phyloP scores from a whole-genome alignment of 2,888 invertebrate species.

The Glaucopsyche alexis region DNA sequence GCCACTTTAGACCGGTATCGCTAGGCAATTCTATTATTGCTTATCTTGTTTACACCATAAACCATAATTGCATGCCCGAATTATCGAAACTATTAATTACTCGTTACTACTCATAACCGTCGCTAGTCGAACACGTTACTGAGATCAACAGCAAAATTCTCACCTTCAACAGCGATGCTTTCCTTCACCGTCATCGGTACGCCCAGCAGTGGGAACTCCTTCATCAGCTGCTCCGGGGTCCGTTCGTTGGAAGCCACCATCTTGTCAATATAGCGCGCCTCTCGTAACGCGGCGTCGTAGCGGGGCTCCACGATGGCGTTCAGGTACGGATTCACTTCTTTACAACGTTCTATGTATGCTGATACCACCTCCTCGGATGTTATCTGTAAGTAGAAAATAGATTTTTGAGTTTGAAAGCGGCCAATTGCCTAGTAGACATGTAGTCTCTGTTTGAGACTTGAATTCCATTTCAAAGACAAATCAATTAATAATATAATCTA shows the following conservation, averaged over 20 bases:
- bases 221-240: constrained; percentile 81
- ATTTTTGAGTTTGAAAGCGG: too few relatives aligned
- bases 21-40: too few relatives aligned
- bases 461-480: too few relatives aligned
- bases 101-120: too few relatives aligned
- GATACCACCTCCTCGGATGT: constrained; percentile 85
- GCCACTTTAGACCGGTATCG: too few relatives aligned
- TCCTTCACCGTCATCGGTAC: constrained; percentile 93
- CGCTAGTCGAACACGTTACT: too few relatives aligned
- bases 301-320: constrained; percentile 91
- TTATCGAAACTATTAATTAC: too few relatives aligned
- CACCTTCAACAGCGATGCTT: constrained; percentile 87
- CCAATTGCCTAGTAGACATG: too few relatives aligned
- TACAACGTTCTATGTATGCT: constrained; percentile 87
- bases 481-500: too few relatives aligned
- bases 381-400: constrained; percentile 71
- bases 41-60: too few relatives aligned
- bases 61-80: too few relatives aligned
- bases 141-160: neutral
- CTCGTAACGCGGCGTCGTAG: constrained; percentile 86
- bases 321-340: constrained; percentile 87
- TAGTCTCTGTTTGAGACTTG: too few relatives aligned
- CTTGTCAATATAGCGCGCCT: constrained; percentile 86
- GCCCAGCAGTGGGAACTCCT: constrained; percentile 87
- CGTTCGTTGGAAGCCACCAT: constrained; percentile 80